Base-by-base conservation (phyloP, 2,888 invertebrate species). In the Fragum fragum region DNA sequence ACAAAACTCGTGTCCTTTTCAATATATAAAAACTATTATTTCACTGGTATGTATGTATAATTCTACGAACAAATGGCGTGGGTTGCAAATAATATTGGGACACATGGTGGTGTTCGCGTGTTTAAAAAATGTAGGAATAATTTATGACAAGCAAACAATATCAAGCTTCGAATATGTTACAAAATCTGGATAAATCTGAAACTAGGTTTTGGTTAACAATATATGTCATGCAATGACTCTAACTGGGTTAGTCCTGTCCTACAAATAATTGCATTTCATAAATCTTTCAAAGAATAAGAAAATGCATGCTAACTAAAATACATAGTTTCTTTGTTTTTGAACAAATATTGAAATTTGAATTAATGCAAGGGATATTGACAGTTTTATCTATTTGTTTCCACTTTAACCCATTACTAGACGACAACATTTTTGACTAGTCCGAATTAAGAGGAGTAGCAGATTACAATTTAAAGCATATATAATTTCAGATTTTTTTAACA, bases 281-380 rank as follows among this genome's bases (percentile, higher is more conserved):
- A 47, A 9, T 3, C 2, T 47, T 47, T 16, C 14, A 9, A 47
- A 47, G 47, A 47, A 14, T 14, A 47, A n/a, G 47, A 47, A 47
- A 47, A 57, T 57, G 59, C 28, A 57, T 57, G 59, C 59, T 47
- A 47, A 47, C 47, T 18, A 3, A n/a, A 47, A 14, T 47, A 47
- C 14, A 47, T 47, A 47, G n/a, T n/a, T n/a, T n/a, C n/a, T n/a
- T n/a, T n/a, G n/a, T n/a, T n/a, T n/a, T n/a, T n/a, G n/a, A n/a
- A n/a, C n/a, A n/a, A n/a, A n/a, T n/a, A n/a, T n/a, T n/a, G n/a
- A n/a, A n/a, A n/a, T n/a, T n/a, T n/a, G n/a, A n/a, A n/a, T n/a
- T n/a, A n/a, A n/a, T n/a, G n/a, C n/a, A n/a, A n/a, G n/a, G n/a
- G n/a, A n/a, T n/a, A n/a, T n/a, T n/a, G n/a, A n/a, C n/a, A n/a